Percentiles rank a stretch among this genome's conserved stretches.
Evolutionary conservation across 2,113 vertebrate species (phyloP).

Genomic region (Oreochromis niloticus): DNA sequence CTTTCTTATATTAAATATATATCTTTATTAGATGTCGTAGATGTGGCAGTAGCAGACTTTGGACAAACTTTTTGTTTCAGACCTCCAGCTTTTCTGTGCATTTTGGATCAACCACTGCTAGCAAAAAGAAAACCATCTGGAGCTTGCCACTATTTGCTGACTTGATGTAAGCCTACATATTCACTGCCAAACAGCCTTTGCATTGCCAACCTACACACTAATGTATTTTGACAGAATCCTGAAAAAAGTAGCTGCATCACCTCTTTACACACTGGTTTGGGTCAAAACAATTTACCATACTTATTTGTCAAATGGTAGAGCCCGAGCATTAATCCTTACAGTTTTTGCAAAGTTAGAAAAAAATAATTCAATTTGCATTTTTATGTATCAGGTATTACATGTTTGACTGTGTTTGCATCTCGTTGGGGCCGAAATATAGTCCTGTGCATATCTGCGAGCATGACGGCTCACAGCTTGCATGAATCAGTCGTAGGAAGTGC

Average conservation of each 20-base stretch:
- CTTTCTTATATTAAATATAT: neutral
- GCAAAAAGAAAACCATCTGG: neutral
- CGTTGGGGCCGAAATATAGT: neutral
- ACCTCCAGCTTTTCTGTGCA: neutral
- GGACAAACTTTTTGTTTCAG: neutral
- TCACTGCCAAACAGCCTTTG: neutral
- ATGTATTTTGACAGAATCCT: constrained; percentile 6
- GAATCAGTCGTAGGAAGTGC: neutral
- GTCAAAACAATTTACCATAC: neutral
- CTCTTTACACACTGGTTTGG: neutral
- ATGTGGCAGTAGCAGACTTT: neutral
- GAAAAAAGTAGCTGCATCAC: constrained; percentile 23
- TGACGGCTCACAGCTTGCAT: neutral
- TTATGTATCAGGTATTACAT: neutral
- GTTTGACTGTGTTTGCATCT: neutral
- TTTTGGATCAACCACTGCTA: neutral
- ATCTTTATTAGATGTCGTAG: neutral
- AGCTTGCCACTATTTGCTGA: neutral
- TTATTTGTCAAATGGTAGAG: neutral
- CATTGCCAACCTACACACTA: neutral
- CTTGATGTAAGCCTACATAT: neutral
- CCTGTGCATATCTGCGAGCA: neutral
- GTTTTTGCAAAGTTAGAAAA: neutral
- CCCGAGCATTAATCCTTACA: neutral
- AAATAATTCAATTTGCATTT: neutral